Evolutionary conservation across 1,140 invertebrate genomes (phyloP).

Genomic region (Lutraria rhynchaena): DNA sequence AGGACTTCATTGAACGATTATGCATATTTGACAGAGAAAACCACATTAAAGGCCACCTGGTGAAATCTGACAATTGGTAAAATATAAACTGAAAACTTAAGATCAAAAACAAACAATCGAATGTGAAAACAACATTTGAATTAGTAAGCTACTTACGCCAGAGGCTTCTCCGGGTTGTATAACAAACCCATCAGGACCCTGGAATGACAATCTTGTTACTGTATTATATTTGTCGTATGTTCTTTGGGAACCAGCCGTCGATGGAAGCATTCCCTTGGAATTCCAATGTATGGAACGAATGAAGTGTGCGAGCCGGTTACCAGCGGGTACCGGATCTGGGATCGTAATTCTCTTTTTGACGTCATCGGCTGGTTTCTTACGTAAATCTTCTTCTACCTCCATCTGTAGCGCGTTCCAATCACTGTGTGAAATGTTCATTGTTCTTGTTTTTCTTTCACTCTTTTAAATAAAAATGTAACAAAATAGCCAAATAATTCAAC

Average conservation of each 20-base stretch:
- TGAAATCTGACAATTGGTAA: too few species aligned
- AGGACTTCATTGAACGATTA: too few species aligned
- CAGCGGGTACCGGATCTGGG: constrained; percentile 47
- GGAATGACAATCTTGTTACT: constrained; percentile 44
- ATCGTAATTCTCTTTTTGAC: constrained; percentile 49
- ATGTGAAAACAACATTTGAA: too few species aligned
- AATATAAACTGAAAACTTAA: too few species aligned
- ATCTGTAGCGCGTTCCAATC: constrained; percentile 27
- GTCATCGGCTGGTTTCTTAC: constrained; percentile 47
- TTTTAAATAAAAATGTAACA: too few species aligned
- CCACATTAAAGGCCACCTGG: too few species aligned
- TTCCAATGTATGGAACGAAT: constrained; percentile 57
- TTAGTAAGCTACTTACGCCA: constrained; percentile 55
- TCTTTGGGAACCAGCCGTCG: constrained; percentile 48
- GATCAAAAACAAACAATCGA: too few species aligned
- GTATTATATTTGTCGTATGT: constrained; percentile 57
- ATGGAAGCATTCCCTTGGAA: constrained; percentile 52
- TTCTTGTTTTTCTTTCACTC: background rate
- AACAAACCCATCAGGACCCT: constrained; percentile 41
- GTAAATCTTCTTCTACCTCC: constrained; percentile 21
- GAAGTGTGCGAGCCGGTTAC: constrained; percentile 47
- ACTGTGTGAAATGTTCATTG: background rate
- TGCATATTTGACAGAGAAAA: too few species aligned
- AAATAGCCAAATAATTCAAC: too few species aligned
- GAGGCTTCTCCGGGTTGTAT: constrained; percentile 24